Conservation (phyloP, 2,113 vertebrate genomes). For the Lepisosteus oculatus region DNA sequence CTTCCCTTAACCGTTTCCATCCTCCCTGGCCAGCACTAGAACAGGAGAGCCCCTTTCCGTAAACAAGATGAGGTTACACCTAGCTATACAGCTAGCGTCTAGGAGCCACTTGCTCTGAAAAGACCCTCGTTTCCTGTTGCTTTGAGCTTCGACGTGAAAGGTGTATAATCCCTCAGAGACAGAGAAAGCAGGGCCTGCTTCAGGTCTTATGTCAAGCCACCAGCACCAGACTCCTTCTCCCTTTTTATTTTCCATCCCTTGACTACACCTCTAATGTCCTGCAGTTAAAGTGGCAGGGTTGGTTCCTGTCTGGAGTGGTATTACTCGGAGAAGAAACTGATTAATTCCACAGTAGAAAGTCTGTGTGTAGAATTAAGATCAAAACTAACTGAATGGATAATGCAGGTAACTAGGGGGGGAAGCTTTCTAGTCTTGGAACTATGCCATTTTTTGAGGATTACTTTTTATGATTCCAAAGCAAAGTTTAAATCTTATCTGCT, state of each 20-base stretch:
- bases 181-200: neutral
- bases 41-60: constrained; percentile 28
- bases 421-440: too few species aligned
- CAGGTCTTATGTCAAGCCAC: neutral
- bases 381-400: too few species aligned
- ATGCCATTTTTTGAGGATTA: too few species aligned
- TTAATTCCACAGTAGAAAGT: neutral
- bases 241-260: neutral
- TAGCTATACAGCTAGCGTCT: constrained; percentile 8
- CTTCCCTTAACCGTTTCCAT: constrained; percentile 33
- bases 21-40: constrained; percentile 22
- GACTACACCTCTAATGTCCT: too few species aligned
- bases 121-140: neutral
- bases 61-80: constrained; percentile 37
- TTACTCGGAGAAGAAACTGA: neutral
- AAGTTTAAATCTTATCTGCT: too few species aligned
- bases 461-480: too few species aligned
- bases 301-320: neutral
- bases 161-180: too few species aligned
- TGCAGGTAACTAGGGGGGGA: too few species aligned
- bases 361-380: neutral
- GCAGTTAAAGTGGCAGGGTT: too few species aligned
- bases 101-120: constrained; percentile 13
- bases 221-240: neutral
- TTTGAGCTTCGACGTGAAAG: neutral